Percentiles rank a stretch among this genome's conserved stretches.
phyloP scores from a whole-genome alignment of 2,888 invertebrate genomes.

The Rhingia campestris region DNA sequence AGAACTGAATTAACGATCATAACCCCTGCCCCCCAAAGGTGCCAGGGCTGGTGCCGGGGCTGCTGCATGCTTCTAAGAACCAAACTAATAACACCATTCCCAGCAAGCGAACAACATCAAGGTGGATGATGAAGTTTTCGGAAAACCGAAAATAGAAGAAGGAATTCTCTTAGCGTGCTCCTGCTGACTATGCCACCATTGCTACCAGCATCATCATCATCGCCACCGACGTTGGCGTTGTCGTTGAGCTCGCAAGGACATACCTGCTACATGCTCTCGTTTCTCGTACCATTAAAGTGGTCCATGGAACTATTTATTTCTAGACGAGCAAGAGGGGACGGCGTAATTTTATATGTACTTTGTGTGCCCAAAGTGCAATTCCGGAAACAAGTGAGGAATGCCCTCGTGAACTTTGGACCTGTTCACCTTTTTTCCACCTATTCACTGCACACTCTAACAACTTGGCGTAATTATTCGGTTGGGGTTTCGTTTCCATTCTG shows the following conservation, averaged over 20 bases:
- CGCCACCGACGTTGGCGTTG: neutral
- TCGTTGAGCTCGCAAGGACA: constrained; percentile 17
- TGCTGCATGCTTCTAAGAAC: constrained; percentile 32
- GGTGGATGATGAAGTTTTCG: constrained; percentile 55
- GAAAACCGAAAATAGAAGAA: constrained; percentile 22
- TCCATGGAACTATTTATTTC: constrained; percentile 44
- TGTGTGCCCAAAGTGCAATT: constrained; percentile 66
- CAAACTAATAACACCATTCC: constrained; percentile 52
- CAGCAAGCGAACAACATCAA: constrained; percentile 19
- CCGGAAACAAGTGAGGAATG: constrained; percentile 56
- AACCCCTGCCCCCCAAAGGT: constrained; percentile 38
- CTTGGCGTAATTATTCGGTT: constrained; percentile 57
- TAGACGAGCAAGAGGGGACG: neutral
- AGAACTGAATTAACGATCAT: constrained; percentile 66
- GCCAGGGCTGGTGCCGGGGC: neutral
- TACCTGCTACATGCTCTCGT: too few species aligned
- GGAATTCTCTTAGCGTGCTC: constrained; percentile 34
- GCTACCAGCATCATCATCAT: neutral
- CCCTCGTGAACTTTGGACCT: constrained; percentile 48
- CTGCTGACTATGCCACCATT: constrained; percentile 38
- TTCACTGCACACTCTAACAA: constrained; percentile 37
- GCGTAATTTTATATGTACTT: constrained; percentile 50
- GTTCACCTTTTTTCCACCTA: constrained; percentile 42
- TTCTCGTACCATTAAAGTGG: constrained; percentile 25
- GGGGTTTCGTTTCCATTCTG: constrained; percentile 9